Evolutionary conservation across 1,140 invertebrate species (phyloP), one percentile per base, ranked within the genome.

Genomic region (Drosophila neocordata): DNA sequence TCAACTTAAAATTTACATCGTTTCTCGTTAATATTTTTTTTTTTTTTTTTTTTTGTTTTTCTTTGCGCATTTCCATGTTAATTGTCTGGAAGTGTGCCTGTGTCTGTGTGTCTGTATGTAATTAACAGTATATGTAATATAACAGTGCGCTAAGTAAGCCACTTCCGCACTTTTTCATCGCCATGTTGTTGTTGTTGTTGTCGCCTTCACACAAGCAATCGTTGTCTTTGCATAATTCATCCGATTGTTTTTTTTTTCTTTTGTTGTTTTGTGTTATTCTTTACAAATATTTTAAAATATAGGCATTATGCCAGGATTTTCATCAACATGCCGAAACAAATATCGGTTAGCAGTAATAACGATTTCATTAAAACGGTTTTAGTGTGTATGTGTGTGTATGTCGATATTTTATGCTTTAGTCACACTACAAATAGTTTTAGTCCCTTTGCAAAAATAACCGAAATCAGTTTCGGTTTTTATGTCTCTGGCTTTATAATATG

Each of bases 401-500:
- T 31, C 27, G 27, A 31, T 31, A 4, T 31, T 4, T 31, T 31
- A 31, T 31, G 27, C 27, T 31, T 31, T 31, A 31, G 27, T 31
- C 27, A 31, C 6, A 31, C 27, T 4, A 24, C 2, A 24, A 24
- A 24, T 2, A 1, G 0, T 24, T 24, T 24, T 4, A 24, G 4
- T 24, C 22, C 22, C 4, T 37, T 44, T 48, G 41, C 18, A 15
- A 18, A 44, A 2, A 18, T 20, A 48, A 20, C n/a, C 41, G 6
- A 48, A 20, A 48, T 48, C 18, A 2, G 18, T 20, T 48, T 20
- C 11, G 15, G 41, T 18, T 9, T 9, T 8, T 13, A 20, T 68
- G n/a, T 71, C 81, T 61, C 69, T 62, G 64, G 69, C 68, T 77
- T 67, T 38, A 48, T 20, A 35, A 63, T 57, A 68, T 52, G 65